phyloP scores from a whole-genome alignment of 2,888 invertebrate genomes.

The Macaria liturata region DNA sequence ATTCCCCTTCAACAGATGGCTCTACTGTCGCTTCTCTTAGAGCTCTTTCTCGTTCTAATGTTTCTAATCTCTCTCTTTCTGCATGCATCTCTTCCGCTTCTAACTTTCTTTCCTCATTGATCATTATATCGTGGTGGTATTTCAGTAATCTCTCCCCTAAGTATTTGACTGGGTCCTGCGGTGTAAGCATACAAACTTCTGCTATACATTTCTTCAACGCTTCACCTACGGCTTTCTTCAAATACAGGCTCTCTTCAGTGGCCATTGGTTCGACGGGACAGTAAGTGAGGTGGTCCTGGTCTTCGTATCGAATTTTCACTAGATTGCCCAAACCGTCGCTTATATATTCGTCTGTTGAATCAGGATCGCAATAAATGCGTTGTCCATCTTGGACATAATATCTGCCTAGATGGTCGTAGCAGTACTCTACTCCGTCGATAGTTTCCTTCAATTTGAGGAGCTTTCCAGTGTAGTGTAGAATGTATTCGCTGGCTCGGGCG shows the following conservation, averaged over 20 bases:
- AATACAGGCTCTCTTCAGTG: constrained; percentile 43
- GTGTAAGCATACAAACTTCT: constrained; percentile 48
- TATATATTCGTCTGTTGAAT: constrained; percentile 36
- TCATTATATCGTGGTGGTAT: constrained; percentile 35
- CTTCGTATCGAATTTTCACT: constrained; percentile 29
- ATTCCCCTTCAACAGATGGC: too few relatives aligned
- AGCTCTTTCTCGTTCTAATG: neutral
- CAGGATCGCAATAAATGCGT: constrained; percentile 41
- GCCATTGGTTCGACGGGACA: constrained; percentile 36
- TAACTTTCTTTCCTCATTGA: constrained; percentile 20
- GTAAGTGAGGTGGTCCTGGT: constrained; percentile 5
- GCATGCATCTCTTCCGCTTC: constrained; percentile 33
- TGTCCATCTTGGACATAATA: constrained; percentile 35
- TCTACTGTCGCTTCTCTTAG: too few relatives aligned
- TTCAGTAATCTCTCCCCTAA: constrained; percentile 44
- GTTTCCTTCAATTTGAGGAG: constrained; percentile 41
- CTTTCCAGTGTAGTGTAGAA: constrained; percentile 32
- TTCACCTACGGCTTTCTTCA: constrained; percentile 42
- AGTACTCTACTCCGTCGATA: constrained; percentile 38
- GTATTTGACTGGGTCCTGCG: constrained; percentile 47
- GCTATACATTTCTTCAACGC: constrained; percentile 49
- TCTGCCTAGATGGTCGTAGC: constrained; percentile 45
- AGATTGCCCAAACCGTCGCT: constrained; percentile 45
- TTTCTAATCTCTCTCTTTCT: constrained; percentile 21
- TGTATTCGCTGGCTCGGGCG: constrained; percentile 42